A percentile compares a stretch with the other conserved stretches of the same genome.
Evolutionary conservation across 23 tunicate species (phyloP).

Genomic region (Styela plicata): DNA sequence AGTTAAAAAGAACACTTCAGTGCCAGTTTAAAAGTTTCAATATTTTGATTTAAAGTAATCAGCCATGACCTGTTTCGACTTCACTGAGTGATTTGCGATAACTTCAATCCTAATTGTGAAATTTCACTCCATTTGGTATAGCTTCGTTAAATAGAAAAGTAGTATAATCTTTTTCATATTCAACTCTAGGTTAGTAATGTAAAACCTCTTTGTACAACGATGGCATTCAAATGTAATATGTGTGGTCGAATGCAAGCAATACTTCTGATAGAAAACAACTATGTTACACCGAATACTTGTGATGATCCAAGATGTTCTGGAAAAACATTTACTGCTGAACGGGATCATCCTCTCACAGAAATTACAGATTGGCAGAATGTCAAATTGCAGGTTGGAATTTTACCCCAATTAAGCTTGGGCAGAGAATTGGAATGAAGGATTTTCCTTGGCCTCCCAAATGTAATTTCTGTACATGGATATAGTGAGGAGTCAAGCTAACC

Average conservation of each 20-base stretch:
- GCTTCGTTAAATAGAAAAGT: no score
- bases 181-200: conserved; percentile 92
- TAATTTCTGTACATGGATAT: no score
- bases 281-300: conserved; percentile 61
- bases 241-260: conserved; percentile 75
- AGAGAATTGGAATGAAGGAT: no score
- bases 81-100: no score
- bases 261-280: conserved; percentile 67
- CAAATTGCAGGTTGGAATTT: conserved; percentile 60
- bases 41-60: no score
- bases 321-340: conserved; percentile 45
- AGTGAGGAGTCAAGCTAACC: no score
- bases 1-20: no score
- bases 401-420: no score
- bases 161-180: background rate
- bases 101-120: background rate
- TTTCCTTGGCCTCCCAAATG: no score
- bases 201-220: conserved; percentile 78
- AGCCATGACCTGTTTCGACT: no score
- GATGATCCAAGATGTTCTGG: conserved; percentile 47
- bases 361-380: conserved; percentile 80
- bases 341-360: conserved; percentile 85
- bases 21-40: no score
- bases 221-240: conserved; percentile 73
- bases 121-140: background rate